A percentile compares a stretch with the other conserved stretches of the same genome.
Evolutionary conservation across 2,797 vertebrate species (phyloP).

Genomic region (Choloepus didactylus): DNA sequence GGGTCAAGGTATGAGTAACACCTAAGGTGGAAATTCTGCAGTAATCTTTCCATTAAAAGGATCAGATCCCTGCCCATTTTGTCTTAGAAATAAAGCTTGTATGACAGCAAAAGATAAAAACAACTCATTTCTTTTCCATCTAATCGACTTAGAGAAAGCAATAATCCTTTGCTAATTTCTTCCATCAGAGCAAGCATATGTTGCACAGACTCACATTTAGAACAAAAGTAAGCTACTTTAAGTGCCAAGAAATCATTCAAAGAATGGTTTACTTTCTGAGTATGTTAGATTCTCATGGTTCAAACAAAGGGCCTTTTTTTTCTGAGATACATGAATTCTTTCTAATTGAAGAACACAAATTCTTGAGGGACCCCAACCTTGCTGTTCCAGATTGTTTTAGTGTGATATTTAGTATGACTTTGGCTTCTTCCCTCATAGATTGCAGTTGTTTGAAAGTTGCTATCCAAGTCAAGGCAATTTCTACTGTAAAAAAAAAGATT

Average conservation of each 20-base stretch:
- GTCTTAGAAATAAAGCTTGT: conserved; percentile 79
- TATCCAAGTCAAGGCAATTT: conserved; percentile 2
- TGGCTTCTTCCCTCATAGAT: background rate
- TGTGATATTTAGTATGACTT: background rate
- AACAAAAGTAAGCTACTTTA: conserved; percentile 59
- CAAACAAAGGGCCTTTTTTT: background rate
- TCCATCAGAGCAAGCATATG: conserved; percentile 86
- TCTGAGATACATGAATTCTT: background rate
- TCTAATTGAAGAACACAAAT: background rate
- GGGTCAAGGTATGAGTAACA: conserved; percentile 48
- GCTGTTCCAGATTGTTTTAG: conserved; percentile 40
- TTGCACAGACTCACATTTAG: conserved; percentile 85
- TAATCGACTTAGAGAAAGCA: conserved; percentile 84
- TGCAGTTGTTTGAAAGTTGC: background rate
- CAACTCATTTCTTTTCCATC: conserved; percentile 80
- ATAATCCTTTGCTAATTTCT: conserved; percentile 87
- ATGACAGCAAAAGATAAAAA: conserved; percentile 74
- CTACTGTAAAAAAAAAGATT: background rate
- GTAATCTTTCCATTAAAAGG: conserved; percentile 82
- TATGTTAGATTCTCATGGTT: conserved; percentile 44
- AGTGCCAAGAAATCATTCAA: conserved; percentile 61
- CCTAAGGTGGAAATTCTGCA: conserved; percentile 76
- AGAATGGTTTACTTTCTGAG: conserved; percentile 63
- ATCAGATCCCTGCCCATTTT: conserved; percentile 67
- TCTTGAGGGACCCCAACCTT: background rate